Evolutionary conservation across 1,140 invertebrate genomes (phyloP).

Genomic region (Bombus breviceps): DNA sequence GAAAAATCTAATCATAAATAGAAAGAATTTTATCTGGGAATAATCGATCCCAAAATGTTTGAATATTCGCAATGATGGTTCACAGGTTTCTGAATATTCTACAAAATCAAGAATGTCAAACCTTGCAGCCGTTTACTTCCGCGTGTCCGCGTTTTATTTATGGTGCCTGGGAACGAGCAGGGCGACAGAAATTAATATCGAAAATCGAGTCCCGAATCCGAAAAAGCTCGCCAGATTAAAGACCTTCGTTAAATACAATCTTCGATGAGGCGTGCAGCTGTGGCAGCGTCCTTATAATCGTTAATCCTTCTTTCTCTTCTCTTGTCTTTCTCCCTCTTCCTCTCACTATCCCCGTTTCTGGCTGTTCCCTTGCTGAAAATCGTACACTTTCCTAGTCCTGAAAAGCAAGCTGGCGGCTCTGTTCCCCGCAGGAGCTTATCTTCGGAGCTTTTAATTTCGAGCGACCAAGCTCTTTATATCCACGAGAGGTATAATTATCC

Average conservation of each 20-base stretch:
- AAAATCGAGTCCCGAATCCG: neutral
- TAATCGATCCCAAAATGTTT: neutral
- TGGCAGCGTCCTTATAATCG: constrained; percentile 14
- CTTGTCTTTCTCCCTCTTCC: neutral
- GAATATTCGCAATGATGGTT: neutral
- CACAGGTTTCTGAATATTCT: neutral
- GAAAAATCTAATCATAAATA: too few relatives aligned
- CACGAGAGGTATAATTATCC: constrained; percentile 74
- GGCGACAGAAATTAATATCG: constrained; percentile 30
- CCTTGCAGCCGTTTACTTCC: neutral
- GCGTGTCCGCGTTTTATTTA: neutral
- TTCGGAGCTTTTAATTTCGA: constrained; percentile 69
- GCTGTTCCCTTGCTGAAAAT: constrained; percentile 35
- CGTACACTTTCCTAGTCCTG: constrained; percentile 20
- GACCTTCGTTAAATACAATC: constrained; percentile 38
- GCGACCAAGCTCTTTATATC: constrained; percentile 65
- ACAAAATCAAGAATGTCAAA: neutral
- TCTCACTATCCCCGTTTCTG: neutral
- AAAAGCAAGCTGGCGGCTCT: constrained; percentile 29
- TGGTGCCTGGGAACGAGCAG: neutral
- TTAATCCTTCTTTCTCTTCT: neutral
- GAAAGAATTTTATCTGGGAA: neutral
- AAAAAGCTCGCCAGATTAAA: constrained; percentile 33
- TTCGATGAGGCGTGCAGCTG: constrained; percentile 43
- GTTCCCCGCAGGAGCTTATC: constrained; percentile 58